Base-by-base conservation (phyloP, 2,113 vertebrate genomes). In the Daphoenositta chrysoptera region DNA sequence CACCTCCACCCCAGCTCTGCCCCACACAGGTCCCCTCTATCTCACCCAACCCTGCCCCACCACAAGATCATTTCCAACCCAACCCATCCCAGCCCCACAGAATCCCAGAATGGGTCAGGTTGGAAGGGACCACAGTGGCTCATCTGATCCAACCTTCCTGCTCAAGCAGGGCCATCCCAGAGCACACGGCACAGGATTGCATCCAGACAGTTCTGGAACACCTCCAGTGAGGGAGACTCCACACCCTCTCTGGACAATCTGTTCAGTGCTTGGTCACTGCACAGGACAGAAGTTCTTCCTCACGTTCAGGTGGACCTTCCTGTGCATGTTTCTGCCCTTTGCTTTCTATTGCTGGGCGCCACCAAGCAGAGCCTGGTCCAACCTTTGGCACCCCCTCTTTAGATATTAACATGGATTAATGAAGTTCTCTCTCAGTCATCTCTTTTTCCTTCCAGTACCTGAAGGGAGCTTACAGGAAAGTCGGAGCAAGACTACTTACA, bases 181-280 rank as follows among this genome's bases (percentile, higher is more conserved):
- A 27, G 73, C 57, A 77, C n/a, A 76, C 1, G 6, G 57, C 57
- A 50, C 73, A 40, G 44, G n/a, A 1, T 2, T 40, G 45, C 3
- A 4, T 9, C 22, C 73, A 61, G 45, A 40, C 57, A 48, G 11
- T 7, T 20, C 56, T 77, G 44, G 44, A 61, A 33, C 26, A 77
- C 15, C 21, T 60, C n/a, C 56, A 33, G 3, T 19, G n/a, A 76
- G 16, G n/a, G n/a, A 76, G 27, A 31, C 27, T 60, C 56, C 73
- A 39, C 21, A 48, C 11, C 27, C 28, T 24, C 56, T 23, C 44
- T 9, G 28, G 27, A 18, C 15, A 48, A 48, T 19, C n/a, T 33
- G 18, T 8, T 44, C 22, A 30, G 33, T 3, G 33, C 33, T 20
- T 0, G 0, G 44, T 28, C 37, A 56, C 35, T 18, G 50, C 57